Base-by-base conservation (phyloP, 2,888 invertebrate genomes). In the Tiliacea aurago region DNA sequence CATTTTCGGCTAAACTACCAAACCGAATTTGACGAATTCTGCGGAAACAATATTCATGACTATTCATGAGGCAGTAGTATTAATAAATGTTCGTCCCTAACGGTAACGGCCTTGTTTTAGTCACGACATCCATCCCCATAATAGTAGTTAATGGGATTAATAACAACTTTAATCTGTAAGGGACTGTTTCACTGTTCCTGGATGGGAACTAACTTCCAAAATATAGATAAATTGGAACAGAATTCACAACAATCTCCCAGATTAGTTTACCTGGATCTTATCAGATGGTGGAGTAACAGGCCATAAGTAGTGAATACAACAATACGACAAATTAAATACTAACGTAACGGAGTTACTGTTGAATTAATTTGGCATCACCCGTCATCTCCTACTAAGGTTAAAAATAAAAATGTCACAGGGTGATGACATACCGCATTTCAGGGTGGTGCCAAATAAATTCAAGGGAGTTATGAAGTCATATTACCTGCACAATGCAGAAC, bases 401-500 rank as follows among this genome's bases (percentile, higher is more conserved):
- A 43, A 9, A 5, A 3, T 4, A 20, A 33, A 37, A 43, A 43
- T 43, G 43, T 33, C 43, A 37, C 23, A 11, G 28, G 15, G 13
- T 33, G 73, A n/a, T 15, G 23, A 70, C n/a, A 20, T 33, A 51
- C 10, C 11, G 2, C 33, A 45, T 45, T 20, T 23, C 9, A 0
- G 3, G 10, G 20, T 11, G 28, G 7, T 37, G 23, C 9, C 20
- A 45, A 43, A 28, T 62, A 15, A 13, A 53, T 45, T 11, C 20
- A n/a, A 62, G 6, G 2, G 3, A 51, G 20, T 2, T 47, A 20
- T 13, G 13, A 62, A 47, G 20, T 47, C n/a, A 33, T n/a, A 55
- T 64, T 88, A 99, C 99, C 98, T 99, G 99, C 70, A 99, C 98
- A 71, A 99, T 97, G 93, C 99, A 99, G 97, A 98, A 99, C 88